Conservation (phyloP, 2,113 vertebrate genomes). For the Nothocercus julius region DNA sequence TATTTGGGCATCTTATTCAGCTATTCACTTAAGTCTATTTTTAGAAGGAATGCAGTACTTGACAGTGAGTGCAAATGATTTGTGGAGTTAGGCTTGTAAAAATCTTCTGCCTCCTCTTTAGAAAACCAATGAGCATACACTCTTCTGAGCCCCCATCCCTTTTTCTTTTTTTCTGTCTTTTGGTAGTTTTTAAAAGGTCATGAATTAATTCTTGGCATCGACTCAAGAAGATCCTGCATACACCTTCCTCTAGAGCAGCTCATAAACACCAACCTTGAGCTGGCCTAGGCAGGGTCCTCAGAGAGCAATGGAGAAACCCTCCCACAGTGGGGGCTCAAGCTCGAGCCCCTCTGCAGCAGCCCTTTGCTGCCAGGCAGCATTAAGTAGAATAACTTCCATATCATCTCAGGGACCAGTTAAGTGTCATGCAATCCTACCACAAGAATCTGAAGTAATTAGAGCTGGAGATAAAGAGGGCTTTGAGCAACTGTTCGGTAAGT, state of each 20-base stretch:
- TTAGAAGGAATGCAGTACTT: not conserved
- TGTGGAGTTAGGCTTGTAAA: not conserved
- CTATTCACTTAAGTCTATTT: not conserved
- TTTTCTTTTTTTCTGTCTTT: too few species aligned
- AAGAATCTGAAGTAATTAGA: not conserved
- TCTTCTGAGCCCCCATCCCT: not conserved
- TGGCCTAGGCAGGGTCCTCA: not conserved
- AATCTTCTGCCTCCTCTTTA: not conserved
- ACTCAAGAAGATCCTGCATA: not conserved
- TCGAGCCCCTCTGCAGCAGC: not conserved
- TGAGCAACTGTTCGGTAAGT: not conserved
- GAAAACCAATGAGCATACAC: not conserved
- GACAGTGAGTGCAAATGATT: not conserved
- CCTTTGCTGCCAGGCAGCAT: not conserved
- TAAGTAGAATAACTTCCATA: not conserved
- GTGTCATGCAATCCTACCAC: not conserved
- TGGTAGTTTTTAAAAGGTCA: not conserved
- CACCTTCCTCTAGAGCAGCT: not conserved
- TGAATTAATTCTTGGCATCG: not conserved
- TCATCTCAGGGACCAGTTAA: not conserved
- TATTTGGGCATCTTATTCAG: not conserved
- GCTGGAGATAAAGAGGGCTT: not conserved
- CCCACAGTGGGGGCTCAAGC: accelerated
- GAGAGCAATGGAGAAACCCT: accelerated
- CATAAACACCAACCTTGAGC: accelerated